Conservation (phyloP, 2,113 vertebrate genomes). For the Bubo bubo region DNA sequence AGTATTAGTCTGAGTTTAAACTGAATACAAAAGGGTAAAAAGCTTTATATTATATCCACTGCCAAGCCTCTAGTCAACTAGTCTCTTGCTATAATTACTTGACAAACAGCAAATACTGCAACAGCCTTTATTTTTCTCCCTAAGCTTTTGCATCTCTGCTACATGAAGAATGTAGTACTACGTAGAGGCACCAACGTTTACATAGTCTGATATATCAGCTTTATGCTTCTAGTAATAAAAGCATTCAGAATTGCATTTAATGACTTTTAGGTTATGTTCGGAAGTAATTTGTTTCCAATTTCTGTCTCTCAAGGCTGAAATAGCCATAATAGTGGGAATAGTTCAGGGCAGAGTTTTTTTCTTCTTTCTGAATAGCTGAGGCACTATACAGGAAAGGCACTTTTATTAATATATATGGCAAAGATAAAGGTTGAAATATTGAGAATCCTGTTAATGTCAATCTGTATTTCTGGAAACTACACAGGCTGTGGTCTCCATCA, state of each 20-base stretch:
- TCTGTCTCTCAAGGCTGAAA: not conserved
- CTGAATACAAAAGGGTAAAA: slow-evolving; percentile 11
- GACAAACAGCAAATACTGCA: slow-evolving; percentile 22
- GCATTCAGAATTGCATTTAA: not conserved
- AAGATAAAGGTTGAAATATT: not conserved
- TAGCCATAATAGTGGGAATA: not conserved
- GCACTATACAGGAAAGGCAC: not conserved
- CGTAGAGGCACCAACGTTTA: not conserved
- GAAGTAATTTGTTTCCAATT: not conserved
- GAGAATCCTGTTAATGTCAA: not conserved
- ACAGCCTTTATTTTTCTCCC: not conserved
- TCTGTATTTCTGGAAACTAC: not conserved
- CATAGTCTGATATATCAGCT: not conserved
- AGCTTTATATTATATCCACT: not conserved
- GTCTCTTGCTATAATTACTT: not conserved
- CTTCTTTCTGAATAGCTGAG: not conserved
- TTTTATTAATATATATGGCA: not conserved
- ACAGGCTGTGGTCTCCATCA: not conserved
- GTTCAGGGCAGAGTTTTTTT: not conserved
- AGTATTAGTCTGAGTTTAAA: slow-evolving; percentile 8
- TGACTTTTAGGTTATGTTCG: not conserved
- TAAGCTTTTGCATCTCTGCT: not conserved
- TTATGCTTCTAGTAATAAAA: not conserved
- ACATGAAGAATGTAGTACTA: rapidly evolving
- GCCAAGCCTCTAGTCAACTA: slow-evolving; percentile 16